Base-by-base conservation (phyloP, 2,113 vertebrate genomes). In the Gila orcuttii region DNA sequence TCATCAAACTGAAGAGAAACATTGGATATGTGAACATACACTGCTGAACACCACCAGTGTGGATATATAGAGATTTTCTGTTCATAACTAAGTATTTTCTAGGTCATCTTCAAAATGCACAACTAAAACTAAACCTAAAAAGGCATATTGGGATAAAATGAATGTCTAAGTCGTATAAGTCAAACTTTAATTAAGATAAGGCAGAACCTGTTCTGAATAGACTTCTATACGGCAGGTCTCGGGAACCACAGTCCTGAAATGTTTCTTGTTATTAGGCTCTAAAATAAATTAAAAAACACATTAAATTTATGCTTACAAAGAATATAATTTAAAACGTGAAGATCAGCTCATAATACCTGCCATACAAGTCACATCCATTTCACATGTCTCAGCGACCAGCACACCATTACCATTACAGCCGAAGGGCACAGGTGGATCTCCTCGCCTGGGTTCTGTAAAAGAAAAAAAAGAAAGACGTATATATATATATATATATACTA, bases 331-430 rank as follows among this genome's bases (percentile, higher is more conserved):
- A 33, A 23, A 11, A 73, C 6, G 2, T 71, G 36, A 71, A 71
- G 0, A 39, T 69, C 64, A 19, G 50, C 75, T 76, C 15, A 25
- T 45, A 19, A n/a, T 93, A 95, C 95, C 50, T 81, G 86, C 78
- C n/a, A 62, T 84, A 42, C 93, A 91, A 17, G 94, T 91, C 6
- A 93, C 50, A 1, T 96, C 94, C 86, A 95, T 86, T 91, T 95
- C 93, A 91, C 96, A 99, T 0, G 97, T 98, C 80, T 99, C 96
- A 19, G 96, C 94, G 4, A 97, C 97, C 1, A 99, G 92, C 79
- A 98, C 89, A 74, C 96, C 94, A 81, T 85, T 91, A 84, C 87
- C 88, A 92, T 87, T 83, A 78, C 13, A 74, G 89, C 19, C 9
- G 31, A 55, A 17, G n/a, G 39, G 69, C 92, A 94, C 91, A 89